Evolutionary conservation across 2,113 vertebrate species (phyloP).

Genomic region (Mus spicilegus): DNA sequence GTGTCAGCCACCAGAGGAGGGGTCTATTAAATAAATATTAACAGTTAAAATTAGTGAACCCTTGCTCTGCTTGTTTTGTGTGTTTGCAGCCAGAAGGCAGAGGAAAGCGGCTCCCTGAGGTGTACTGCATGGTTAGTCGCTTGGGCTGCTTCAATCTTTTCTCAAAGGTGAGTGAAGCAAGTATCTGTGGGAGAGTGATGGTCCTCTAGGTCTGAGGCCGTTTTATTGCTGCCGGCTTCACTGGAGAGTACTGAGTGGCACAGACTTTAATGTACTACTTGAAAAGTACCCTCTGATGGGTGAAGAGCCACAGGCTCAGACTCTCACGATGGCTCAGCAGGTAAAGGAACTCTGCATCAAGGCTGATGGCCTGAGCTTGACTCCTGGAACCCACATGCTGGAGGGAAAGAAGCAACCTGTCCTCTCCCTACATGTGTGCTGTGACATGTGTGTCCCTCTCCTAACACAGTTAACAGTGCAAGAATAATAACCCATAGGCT

Average conservation of each 20-base stretch:
- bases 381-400: not conserved
- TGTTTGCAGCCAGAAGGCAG: slow-evolving; percentile 91
- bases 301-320: not conserved
- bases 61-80: not conserved
- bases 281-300: not conserved
- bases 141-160: slow-evolving; percentile 99
- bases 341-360: not conserved
- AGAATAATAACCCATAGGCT: not conserved
- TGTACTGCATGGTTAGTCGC: slow-evolving; percentile 97
- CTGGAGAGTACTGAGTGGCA: not conserved
- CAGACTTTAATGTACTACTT: not conserved
- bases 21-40: not conserved
- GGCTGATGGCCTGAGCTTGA: not conserved
- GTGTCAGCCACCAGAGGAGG: not conserved
- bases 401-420: not conserved
- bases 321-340: not conserved
- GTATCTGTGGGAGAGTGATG: not conserved
- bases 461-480: not conserved
- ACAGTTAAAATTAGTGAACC: not conserved
- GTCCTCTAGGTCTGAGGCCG: not conserved
- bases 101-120: slow-evolving; percentile 97
- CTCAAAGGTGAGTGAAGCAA: slow-evolving; percentile 92
- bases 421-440: not conserved
- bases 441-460: not conserved
- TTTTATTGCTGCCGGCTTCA: not conserved